Evolutionary conservation across 2,888 invertebrate genomes (phyloP), one percentile per base, ranked within the genome.

Genomic region (Timandra comae): DNA sequence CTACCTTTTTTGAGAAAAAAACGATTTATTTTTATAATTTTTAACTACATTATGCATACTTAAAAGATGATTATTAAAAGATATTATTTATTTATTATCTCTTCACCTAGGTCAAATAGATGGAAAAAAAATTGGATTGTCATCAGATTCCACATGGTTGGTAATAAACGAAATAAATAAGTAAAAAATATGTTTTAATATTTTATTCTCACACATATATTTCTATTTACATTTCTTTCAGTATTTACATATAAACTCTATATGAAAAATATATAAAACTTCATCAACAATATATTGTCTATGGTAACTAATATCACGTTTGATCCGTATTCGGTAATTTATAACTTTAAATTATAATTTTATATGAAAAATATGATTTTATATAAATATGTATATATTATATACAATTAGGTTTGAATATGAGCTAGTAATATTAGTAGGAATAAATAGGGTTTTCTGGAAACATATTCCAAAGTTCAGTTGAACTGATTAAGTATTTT

Each of bases 231-330:
- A 81, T 70, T 71, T 70, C 56, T 63, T 56, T 62, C 38, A 46
- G 53, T 51, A 82, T 81, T 79, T 80, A 81, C 80, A 81, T 56
- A 61, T 61, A 51, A 24, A 49, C 46, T 47, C 42, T 55, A 49
- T 41, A 56, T 56, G 45, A 58, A 56, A 58, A 48, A 60, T 56
- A 63, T 51, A 65, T 59, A 61, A 46, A 50, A 57, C 52, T 46
- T 63, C 53, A 53, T 46, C 48, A 51, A 53, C 46, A 36, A 57
- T 54, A 52, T 58, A 30, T 38, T 61, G 55, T 62, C 66, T 78
- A 80, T 68, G 81, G 81, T 82, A 84, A 82, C 84, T 81, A 75
- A 75, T 82, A 84, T 84, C 82, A 82, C 82, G 64, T 48, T 57
- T 58, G 29, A 24, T 11, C 25, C 58, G 61, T 60, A 60, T 64